These are phyloP conservation scores for Heliconius erato DNA, from an alignment of 2,888 invertebrate genomes.

Conservation along the genomic window DNA sequence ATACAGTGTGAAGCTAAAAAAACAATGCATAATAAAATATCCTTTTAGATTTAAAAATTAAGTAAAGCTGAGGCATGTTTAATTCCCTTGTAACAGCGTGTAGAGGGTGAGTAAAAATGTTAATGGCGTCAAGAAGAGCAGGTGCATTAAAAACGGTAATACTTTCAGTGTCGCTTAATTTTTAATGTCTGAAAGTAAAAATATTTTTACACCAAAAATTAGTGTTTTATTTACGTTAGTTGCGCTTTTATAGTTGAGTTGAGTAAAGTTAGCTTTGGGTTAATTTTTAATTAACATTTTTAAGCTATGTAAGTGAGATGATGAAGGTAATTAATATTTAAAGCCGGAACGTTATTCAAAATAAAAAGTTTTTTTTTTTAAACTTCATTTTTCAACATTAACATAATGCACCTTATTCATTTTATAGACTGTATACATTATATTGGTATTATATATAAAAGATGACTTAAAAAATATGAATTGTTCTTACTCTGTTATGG, in stretches of 20 bases:
- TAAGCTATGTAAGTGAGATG: background rate
- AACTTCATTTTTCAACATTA: too few species aligned
- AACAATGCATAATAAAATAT: background rate
- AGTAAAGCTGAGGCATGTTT: constrained; percentile 19
- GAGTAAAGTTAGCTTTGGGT: background rate
- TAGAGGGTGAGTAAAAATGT: constrained; percentile 24
- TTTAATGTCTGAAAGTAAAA: constrained; percentile 29
- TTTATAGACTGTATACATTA: too few species aligned
- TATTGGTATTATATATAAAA: too few species aligned
- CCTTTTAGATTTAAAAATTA: constrained; percentile 18
- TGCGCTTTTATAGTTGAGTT: constrained; percentile 4
- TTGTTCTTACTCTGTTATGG: too few species aligned
- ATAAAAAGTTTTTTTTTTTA: too few species aligned
- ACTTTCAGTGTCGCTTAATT: constrained; percentile 24
- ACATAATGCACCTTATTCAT: too few species aligned
- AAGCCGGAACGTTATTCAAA: too few species aligned
- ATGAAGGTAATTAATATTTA: too few species aligned
- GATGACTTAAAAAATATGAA: too few species aligned
- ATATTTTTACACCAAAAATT: constrained; percentile 23
- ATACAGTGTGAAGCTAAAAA: background rate
- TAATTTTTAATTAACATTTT: background rate
- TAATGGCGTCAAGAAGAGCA: constrained; percentile 29
- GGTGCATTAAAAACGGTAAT: constrained; percentile 30
- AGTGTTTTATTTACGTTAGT: constrained; percentile 6
- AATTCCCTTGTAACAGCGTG: constrained; percentile 27